A percentile compares a stretch with the other conserved stretches of the same genome.
These are phyloP conservation scores for Macheiramphus alcinus DNA, from an alignment of 2,113 vertebrate genomes.

Conservation along the genomic window DNA sequence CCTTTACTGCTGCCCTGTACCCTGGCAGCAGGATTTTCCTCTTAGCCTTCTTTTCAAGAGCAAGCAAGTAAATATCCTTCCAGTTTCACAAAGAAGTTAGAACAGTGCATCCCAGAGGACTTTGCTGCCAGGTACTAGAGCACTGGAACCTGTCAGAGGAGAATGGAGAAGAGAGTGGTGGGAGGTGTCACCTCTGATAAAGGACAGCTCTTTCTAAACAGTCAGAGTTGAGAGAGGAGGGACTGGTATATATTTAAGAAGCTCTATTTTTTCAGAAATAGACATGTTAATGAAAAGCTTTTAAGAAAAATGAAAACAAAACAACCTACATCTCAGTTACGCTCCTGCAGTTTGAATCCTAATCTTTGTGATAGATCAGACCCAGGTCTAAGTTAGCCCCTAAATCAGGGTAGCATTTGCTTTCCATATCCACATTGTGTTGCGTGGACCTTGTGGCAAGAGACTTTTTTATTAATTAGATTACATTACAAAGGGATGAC, in stretches of 20 bases:
- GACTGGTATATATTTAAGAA: background rate
- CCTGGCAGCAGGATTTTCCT: background rate
- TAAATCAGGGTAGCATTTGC: background rate
- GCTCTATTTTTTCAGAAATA: background rate
- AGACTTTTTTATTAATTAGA: background rate
- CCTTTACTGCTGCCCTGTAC: background rate
- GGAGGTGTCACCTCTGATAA: background rate
- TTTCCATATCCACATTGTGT: background rate
- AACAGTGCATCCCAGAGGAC: background rate
- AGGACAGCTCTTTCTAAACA: background rate
- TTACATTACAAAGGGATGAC: background rate
- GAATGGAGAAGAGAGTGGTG: background rate
- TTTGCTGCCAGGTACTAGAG: background rate
- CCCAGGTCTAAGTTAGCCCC: background rate
- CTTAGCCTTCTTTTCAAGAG: background rate
- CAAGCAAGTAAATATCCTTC: background rate
- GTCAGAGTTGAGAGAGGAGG: background rate
- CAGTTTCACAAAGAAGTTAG: background rate
- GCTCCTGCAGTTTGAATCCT: background rate
- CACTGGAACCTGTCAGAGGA: background rate
- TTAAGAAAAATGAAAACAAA: background rate
- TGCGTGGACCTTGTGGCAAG: background rate
- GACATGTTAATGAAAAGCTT: background rate
- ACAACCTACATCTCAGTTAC: background rate
- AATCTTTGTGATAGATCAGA: background rate